A percentile compares a stretch with the other conserved stretches of the same genome.
Evolutionary conservation across 1,140 invertebrate species (phyloP).

Genomic region (Caenorhabditis brenneri): DNA sequence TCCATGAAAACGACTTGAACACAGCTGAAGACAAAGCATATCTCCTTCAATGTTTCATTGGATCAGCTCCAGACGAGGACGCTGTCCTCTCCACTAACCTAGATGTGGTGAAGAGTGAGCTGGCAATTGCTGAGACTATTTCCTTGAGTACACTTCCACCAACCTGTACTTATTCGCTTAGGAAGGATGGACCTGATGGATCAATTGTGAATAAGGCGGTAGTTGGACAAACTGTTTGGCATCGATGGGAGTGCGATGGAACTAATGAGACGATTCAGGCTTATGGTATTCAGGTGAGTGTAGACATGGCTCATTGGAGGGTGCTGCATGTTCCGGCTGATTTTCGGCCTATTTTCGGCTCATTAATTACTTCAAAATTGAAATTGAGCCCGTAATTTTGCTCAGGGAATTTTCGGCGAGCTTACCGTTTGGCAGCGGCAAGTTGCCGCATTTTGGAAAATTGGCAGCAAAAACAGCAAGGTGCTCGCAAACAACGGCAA

Average conservation of each 20-base stretch:
- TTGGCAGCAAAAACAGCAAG: no score
- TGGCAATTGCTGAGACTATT: conserved; percentile 53
- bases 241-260: conserved; percentile 59
- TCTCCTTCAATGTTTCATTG: conserved; percentile 54
- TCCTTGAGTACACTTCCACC: conserved; percentile 50
- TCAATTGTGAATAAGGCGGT: conserved; percentile 44
- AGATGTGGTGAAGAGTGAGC: conserved; percentile 42
- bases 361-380: no score
- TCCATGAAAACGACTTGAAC: conserved; percentile 41
- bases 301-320: no score
- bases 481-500: no score
- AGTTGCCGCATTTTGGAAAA: no score
- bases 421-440: no score
- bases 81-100: conserved; percentile 43
- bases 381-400: no score
- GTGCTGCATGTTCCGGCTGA: no score
- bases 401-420: no score
- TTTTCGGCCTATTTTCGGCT: no score
- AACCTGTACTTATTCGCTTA: conserved; percentile 55
- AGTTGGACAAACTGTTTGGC: conserved; percentile 55
- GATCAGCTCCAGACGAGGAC: conserved; percentile 1
- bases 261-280: conserved; percentile 28
- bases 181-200: conserved; percentile 52
- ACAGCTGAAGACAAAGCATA: conserved; percentile 53
- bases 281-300: conserved; percentile 25